Conservation (phyloP, 2,797 vertebrate genomes). For the Lacerta bilineata region DNA sequence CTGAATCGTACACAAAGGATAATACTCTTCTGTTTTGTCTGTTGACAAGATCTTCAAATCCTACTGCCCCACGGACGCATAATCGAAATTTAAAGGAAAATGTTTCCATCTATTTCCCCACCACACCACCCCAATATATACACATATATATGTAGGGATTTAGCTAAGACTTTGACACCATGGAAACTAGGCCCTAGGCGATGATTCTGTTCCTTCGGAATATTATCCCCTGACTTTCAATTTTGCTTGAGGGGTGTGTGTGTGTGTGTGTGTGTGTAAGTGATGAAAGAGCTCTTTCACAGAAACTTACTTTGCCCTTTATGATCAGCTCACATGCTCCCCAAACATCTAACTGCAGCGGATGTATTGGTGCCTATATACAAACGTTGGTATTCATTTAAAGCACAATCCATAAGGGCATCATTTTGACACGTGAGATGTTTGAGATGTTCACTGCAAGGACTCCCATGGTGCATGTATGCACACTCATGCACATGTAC, state of each 20-base stretch:
- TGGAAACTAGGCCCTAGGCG: slow-evolving; percentile 74
- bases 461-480: neutral
- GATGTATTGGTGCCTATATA: neutral
- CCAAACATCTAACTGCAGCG: slow-evolving; percentile 45
- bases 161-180: slow-evolving; percentile 73
- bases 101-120: slow-evolving; percentile 52
- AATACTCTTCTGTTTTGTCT: slow-evolving; percentile 64
- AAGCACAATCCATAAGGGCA: slow-evolving; percentile 42
- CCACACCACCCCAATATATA: neutral
- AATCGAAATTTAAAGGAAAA: slow-evolving; percentile 69
- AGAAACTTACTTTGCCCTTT: slow-evolving; percentile 56
- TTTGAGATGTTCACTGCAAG: slow-evolving; percentile 24
- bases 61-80: slow-evolving; percentile 61
- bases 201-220: slow-evolving; percentile 71
- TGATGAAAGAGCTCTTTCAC: slow-evolving; percentile 35
- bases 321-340: slow-evolving; percentile 53
- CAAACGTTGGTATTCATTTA: neutral
- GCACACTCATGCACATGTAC: neutral
- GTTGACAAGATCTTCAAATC: slow-evolving; percentile 73
- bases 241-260: slow-evolving; percentile 60
- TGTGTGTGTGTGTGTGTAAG: slow-evolving; percentile 52
- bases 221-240: slow-evolving; percentile 69
- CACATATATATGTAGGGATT: slow-evolving; percentile 60
- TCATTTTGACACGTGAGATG: neutral
- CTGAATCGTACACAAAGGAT: slow-evolving; percentile 50